Base-by-base conservation (phyloP, 2,113 vertebrate species). In the Pogonocichla stellata region DNA sequence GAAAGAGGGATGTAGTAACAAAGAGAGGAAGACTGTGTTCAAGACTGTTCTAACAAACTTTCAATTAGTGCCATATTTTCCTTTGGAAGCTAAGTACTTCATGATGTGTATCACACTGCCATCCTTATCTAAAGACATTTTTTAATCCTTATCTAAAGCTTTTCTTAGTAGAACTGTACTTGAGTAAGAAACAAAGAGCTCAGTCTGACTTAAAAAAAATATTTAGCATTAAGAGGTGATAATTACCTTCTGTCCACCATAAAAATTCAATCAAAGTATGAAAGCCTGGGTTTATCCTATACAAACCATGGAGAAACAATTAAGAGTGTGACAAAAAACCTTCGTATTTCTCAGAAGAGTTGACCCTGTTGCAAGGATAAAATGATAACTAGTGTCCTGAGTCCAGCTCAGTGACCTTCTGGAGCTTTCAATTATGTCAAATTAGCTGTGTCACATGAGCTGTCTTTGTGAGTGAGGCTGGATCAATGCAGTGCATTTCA, bases 321-420 rank as follows among this genome's bases (percentile, higher is more conserved):
- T 90, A 94, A 64, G 24, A 80, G 24, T 40, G 53, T 79, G 86
- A 90, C 80, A 96, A 77, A 90, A 86, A 81, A 14, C 28, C 69
- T 79, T 65, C 0, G 0, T n/a, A 42, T 75, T 56, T 95, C 61
- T 84, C 56, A 53, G 57, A 23, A 93, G 40, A 83, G n/a, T 1
- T 90, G 82, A 96, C 75, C 51, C n/a, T 47, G 14, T 71, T 91
- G 53, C 92, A 94, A 90, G 79, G 82, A 93, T n/a, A 93, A 92
- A 95, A 90, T 10, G 34, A 24, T 86, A 94, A 86, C 72, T 47
- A 15, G 43, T 57, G 72, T 92, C 85, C 71, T 5, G n/a, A 89
- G 60, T 71, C 53, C 65, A 86, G 88, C 54, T 69, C 15, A 26
- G 42, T 96, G 77, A 95, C 80, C 86, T 96, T 87, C 64, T 82